Percentiles rank a stretch among this genome's conserved stretches.
These are phyloP conservation scores for Hyphantria cunea DNA, from an alignment of 1,140 invertebrate genomes.

Conservation along the genomic window DNA sequence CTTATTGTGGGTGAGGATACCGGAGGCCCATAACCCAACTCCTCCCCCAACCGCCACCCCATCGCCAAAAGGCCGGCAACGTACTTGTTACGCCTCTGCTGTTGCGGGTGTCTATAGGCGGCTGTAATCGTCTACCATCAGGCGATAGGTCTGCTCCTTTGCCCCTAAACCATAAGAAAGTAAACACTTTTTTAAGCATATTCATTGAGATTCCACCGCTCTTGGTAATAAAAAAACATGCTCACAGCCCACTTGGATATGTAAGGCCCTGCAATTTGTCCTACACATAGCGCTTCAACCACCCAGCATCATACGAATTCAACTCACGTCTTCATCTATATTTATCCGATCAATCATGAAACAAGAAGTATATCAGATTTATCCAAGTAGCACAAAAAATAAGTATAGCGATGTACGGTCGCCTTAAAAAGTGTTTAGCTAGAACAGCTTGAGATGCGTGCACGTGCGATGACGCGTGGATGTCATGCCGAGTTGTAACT, in stretches of 20 bases:
- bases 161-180: too few relatives aligned
- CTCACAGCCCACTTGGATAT: neutral
- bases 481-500: slow-evolving; percentile 12
- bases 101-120: too few relatives aligned
- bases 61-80: too few relatives aligned
- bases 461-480: slow-evolving; percentile 31
- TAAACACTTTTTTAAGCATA: too few relatives aligned
- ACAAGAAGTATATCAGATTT: neutral
- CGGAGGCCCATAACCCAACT: too few relatives aligned
- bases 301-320: neutral
- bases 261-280: neutral
- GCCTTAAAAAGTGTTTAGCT: neutral
- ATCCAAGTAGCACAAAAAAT: neutral
- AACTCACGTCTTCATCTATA: neutral
- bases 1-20: too few relatives aligned
- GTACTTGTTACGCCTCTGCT: too few relatives aligned
- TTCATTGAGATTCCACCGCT: too few relatives aligned
- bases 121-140: too few relatives aligned
- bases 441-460: neutral
- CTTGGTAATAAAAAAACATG: neutral
- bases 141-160: too few relatives aligned
- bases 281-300: neutral
- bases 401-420: neutral
- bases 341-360: neutral
- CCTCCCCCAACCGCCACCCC: too few relatives aligned